Evolutionary conservation across 2,888 invertebrate genomes (phyloP).

Genomic region (Xanthorhoe designata): DNA sequence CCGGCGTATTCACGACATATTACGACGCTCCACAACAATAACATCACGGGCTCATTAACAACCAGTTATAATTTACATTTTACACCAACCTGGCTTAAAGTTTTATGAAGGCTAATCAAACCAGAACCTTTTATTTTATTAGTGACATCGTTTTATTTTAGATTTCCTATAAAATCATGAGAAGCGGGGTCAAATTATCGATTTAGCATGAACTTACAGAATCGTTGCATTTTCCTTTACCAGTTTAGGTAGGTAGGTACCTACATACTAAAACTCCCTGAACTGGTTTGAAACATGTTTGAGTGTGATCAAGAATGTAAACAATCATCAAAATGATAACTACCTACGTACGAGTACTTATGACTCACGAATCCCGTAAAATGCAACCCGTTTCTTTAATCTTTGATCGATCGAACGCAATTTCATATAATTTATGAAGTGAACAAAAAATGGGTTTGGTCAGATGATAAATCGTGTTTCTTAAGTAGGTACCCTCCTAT

Average conservation of each 20-base stretch:
- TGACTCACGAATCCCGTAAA: constrained; percentile 59
- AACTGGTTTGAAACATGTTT: constrained; percentile 32
- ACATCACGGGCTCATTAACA: constrained; percentile 63
- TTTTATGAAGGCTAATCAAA: not conserved
- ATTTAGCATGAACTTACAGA: constrained; percentile 35
- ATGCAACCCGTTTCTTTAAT: constrained; percentile 48
- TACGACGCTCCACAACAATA: constrained; percentile 68
- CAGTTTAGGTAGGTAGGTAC: constrained; percentile 9
- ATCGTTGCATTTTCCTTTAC: constrained; percentile 12
- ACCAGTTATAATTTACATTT: constrained; percentile 35
- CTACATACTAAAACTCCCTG: constrained; percentile 17
- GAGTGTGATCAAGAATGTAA: constrained; percentile 26
- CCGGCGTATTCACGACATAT: constrained; percentile 67
- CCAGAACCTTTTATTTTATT: not conserved
- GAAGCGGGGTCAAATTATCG: constrained; percentile 49
- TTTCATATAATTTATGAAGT: constrained; percentile 43
- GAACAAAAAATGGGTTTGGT: constrained; percentile 29
- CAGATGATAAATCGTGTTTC: constrained; percentile 25
- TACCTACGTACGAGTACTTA: constrained; percentile 37
- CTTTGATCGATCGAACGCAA: constrained; percentile 51
- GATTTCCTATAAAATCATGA: constrained; percentile 50
- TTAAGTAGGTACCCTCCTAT: not conserved
- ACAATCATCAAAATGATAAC: constrained; percentile 32
- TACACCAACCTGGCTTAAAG: constrained; percentile 13
- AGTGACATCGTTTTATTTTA: constrained; percentile 49